A percentile compares a stretch with the other conserved stretches of the same genome.
These are phyloP conservation scores for Chloroclystis v-ata DNA, from an alignment of 2,888 invertebrate species.

Conservation along the genomic window DNA sequence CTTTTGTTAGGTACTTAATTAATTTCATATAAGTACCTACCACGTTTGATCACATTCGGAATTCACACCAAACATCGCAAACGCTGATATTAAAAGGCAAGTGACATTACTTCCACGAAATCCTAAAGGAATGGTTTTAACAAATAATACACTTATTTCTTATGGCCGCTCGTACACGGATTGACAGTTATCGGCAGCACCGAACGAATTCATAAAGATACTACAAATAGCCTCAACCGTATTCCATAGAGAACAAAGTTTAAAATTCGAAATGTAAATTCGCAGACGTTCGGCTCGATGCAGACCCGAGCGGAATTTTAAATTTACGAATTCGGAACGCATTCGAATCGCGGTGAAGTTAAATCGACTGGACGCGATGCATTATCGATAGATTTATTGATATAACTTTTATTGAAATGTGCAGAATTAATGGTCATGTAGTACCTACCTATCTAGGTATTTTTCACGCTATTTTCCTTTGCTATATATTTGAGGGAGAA, in stretches of 20 bases:
- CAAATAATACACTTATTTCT: slow-evolving; percentile 65
- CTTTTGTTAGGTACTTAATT: too few species aligned
- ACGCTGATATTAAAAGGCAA: slow-evolving; percentile 10
- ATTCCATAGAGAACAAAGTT: slow-evolving; percentile 22
- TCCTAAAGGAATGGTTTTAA: slow-evolving; percentile 48
- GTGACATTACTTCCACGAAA: slow-evolving; percentile 54
- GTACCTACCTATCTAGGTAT: too few species aligned
- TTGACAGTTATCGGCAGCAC: slow-evolving; percentile 65
- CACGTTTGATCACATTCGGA: too few species aligned
- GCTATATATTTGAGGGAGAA: slow-evolving; percentile 3
- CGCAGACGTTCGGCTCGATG: slow-evolving; percentile 53
- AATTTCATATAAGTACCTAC: too few species aligned
- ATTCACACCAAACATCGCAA: slow-evolving; percentile 17
- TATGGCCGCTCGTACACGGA: slow-evolving; percentile 48
- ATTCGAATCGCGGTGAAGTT: slow-evolving; percentile 64
- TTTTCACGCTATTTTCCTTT: slow-evolving; percentile 31
- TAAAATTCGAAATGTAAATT: slow-evolving; percentile 34
- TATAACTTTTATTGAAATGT: slow-evolving; percentile 57
- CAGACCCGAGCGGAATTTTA: slow-evolving; percentile 59
- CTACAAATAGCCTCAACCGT: slow-evolving; percentile 9
- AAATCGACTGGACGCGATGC: slow-evolving; percentile 69
- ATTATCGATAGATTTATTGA: slow-evolving; percentile 56
- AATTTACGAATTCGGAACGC: slow-evolving; percentile 55
- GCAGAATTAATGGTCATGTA: slow-evolving; percentile 55
- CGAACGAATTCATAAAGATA: slow-evolving; percentile 51